phyloP scores from a whole-genome alignment of 1,140 invertebrate species.

The Stegodyphus mimosarum region DNA sequence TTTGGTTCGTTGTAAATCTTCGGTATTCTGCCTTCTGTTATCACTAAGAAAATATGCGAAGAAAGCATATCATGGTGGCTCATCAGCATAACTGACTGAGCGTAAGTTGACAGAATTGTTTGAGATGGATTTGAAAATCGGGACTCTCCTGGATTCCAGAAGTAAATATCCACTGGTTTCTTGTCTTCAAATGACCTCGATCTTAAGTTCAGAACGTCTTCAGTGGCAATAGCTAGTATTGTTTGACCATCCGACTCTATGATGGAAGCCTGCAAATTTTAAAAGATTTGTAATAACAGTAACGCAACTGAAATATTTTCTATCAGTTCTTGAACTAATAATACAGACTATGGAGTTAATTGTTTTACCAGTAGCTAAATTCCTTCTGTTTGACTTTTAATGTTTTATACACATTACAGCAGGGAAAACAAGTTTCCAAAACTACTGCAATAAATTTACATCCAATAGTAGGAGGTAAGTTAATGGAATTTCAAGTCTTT shows the following conservation, averaged over 20 bases:
- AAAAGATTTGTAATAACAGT: not conserved
- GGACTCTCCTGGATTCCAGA: slow-evolving; percentile 19
- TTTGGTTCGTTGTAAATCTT: slow-evolving; percentile 31
- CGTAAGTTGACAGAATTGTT: slow-evolving; percentile 15
- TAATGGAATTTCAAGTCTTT: not conserved
- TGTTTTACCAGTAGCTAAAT: too few relatives aligned
- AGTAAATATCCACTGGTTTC: slow-evolving; percentile 34
- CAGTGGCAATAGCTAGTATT: slow-evolving; percentile 6
- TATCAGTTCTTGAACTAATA: too few relatives aligned
- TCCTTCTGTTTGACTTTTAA: too few relatives aligned
- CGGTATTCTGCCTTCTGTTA: slow-evolving; percentile 33
- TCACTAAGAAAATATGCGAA: slow-evolving; percentile 3
- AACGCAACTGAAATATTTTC: not conserved
- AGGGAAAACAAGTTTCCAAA: too few relatives aligned
- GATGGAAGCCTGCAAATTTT: slow-evolving; percentile 27
- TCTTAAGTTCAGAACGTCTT: not conserved
- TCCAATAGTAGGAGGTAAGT: not conserved
- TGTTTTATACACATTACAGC: too few relatives aligned
- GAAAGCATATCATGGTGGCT: not conserved
- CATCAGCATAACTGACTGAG: slow-evolving; percentile 40
- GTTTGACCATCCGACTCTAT: not conserved
- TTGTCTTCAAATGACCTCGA: not conserved
- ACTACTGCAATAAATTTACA: too few relatives aligned
- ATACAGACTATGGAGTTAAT: too few relatives aligned
- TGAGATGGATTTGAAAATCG: slow-evolving; percentile 16